Evolutionary conservation across 92 coral and sea anemone genomes (phyloP).

Genomic region (Hydrozoanthus gracilis): DNA sequence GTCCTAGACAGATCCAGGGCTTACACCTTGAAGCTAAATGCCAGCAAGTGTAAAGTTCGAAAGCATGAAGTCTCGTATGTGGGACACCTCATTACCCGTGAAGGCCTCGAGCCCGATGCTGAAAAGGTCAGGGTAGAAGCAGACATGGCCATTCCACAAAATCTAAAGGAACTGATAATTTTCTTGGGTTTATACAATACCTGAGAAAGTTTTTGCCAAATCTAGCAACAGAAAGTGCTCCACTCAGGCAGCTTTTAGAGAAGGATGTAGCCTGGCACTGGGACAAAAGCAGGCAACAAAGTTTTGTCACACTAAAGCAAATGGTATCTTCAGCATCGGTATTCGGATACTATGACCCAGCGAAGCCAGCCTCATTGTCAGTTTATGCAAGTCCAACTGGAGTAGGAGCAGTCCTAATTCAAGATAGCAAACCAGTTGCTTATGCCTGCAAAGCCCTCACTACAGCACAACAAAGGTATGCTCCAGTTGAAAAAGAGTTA

Average conservation of each 20-base stretch:
- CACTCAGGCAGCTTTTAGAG: no score
- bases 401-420: neutral
- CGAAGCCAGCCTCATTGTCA: neutral
- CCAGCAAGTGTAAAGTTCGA: constrained; percentile 19
- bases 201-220: neutral
- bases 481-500: no score
- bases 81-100: constrained; percentile 37
- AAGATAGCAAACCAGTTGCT: neutral
- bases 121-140: no score
- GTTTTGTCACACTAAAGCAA: neutral
- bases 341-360: neutral
- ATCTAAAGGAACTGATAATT: no score
- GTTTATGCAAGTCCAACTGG: neutral
- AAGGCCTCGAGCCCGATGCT: constrained; percentile 43
- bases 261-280: neutral
- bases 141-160: no score
- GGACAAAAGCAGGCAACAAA: neutral
- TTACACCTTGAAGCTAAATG: constrained; percentile 4
- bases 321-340: neutral
- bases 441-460: neutral
- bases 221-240: neutral
- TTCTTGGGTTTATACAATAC: neutral
- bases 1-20: constrained; percentile 27
- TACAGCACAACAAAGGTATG: neutral
- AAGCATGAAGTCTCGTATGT: constrained; percentile 25